Evolutionary conservation across 2,113 vertebrate species (phyloP).

Genomic region (Megaceryle maxima): DNA sequence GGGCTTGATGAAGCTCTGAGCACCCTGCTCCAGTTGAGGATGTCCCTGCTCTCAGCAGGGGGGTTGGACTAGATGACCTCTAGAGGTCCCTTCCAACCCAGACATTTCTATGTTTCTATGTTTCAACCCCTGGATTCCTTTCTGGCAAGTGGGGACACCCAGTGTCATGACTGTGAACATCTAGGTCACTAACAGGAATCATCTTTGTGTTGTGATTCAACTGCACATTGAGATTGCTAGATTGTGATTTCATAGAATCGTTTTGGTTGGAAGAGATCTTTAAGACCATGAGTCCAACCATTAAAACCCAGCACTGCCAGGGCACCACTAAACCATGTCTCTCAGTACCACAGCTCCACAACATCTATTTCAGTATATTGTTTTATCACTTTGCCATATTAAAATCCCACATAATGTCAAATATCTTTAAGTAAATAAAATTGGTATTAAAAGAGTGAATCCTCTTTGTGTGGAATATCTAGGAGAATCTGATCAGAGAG

Average conservation of each 20-base stretch:
- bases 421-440: neutral
- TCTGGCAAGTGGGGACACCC: neutral
- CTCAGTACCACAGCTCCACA: no score
- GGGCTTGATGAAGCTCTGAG: no score
- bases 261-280: no score
- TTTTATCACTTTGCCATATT: neutral
- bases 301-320: no score
- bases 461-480: neutral
- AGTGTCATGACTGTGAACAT: neutral
- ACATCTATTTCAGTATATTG: neutral
- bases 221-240: neutral
- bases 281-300: no score
- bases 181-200: neutral
- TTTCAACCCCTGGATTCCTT: neutral
- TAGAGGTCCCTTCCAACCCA: no score
- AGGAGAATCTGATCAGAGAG: neutral
- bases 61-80: no score
- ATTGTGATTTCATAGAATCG: neutral
- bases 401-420: neutral
- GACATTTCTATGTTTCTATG: no score
- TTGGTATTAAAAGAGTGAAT: neutral
- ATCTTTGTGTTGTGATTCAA: neutral
- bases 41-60: no score
- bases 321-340: no score
- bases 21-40: no score